Conservation (phyloP, 1,140 invertebrate species). For the Berghia stephanieae region DNA sequence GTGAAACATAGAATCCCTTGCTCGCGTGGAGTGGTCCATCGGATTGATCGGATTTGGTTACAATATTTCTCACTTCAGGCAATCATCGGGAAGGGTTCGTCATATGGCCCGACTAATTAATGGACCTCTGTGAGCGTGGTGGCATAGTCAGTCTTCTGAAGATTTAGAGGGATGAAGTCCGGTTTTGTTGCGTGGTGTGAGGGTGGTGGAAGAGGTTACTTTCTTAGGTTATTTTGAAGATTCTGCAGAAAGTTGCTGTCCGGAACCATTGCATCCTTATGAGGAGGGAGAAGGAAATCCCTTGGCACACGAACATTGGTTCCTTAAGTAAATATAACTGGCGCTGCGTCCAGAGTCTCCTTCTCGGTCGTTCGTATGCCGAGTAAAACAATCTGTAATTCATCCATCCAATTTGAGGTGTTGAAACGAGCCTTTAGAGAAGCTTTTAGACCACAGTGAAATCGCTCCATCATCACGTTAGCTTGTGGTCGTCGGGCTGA, state of each 20-base stretch:
- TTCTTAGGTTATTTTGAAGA: neutral
- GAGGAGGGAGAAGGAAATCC: neutral
- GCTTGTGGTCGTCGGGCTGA: conserved; percentile 14
- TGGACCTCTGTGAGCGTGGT: neutral
- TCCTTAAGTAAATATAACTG: conserved; percentile 15
- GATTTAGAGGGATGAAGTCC: neutral
- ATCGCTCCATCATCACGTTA: conserved; percentile 26
- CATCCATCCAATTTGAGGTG: neutral
- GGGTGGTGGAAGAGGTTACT: neutral
- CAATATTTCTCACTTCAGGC: neutral
- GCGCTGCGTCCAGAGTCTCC: neutral
- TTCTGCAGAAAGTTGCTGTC: neutral
- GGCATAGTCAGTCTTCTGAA: neutral
- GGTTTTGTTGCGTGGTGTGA: no score
- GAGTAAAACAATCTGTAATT: conserved; percentile 13
- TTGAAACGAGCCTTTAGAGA: neutral
- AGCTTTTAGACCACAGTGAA: conserved; percentile 25
- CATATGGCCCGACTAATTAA: neutral
- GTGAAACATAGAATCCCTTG: no score
- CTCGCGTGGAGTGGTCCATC: no score
- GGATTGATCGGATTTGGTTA: no score
- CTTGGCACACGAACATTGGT: conserved; percentile 12
- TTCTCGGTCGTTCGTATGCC: conserved; percentile 16
- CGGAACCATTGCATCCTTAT: neutral
- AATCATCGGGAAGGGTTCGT: conserved; percentile 8